Conservation (phyloP, 2,113 vertebrate species). For the Protobothrops mucrosquamatus region DNA sequence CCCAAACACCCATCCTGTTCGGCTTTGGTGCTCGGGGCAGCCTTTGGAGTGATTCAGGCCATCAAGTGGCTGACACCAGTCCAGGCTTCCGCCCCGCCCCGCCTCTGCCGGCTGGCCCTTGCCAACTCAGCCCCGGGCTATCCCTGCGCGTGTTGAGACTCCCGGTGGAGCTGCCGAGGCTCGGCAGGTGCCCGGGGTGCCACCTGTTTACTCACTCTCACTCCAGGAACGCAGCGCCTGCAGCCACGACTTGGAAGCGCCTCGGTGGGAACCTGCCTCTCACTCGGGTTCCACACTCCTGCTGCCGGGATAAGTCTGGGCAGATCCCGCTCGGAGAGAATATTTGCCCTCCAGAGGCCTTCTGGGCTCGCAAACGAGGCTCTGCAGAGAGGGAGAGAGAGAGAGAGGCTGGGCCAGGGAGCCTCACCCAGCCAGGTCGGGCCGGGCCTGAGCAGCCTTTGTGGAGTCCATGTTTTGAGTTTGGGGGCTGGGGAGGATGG, state of each 20-base stretch:
- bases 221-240: not conserved
- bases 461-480: not conserved
- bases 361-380: conserved; percentile 5
- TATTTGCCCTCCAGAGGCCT: conserved; percentile 27
- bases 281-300: not conserved
- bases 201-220: conserved; percentile 37
- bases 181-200: conserved; percentile 29
- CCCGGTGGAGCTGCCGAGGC: not conserved
- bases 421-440: not conserved
- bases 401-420: rapidly evolving
- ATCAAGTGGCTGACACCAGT: not conserved
- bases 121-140: not conserved
- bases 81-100: not conserved
- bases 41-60: not conserved
- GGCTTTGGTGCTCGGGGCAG: not conserved
- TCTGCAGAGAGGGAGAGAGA: rapidly evolving
- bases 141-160: not conserved
- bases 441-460: not conserved
- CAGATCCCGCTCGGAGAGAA: not conserved
- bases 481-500: no score
- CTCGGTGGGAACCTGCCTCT: not conserved
- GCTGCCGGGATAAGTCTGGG: conserved; percentile 23
- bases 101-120: not conserved
- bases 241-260: rapidly evolving
- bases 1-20: not conserved